Evolutionary conservation across 1,140 invertebrate species (phyloP).

Genomic region (Rhopalosiphum maidis): DNA sequence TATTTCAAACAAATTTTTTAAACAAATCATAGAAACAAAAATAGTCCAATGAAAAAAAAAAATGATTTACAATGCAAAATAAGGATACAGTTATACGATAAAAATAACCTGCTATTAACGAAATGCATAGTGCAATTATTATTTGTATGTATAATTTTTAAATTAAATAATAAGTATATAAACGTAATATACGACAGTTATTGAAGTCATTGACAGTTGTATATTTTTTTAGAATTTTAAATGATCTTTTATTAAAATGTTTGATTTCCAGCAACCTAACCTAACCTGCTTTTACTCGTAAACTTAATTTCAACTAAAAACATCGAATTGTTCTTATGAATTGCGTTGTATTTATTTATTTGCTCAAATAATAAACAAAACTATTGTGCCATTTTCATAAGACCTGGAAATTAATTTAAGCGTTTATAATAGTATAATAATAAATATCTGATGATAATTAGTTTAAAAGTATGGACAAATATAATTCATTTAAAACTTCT

Average conservation of each 20-base stretch:
- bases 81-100: background rate
- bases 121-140: too few species aligned
- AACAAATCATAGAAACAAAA: background rate
- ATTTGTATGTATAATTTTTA: too few species aligned
- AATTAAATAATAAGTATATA: too few species aligned
- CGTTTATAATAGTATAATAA: background rate
- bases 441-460: background rate
- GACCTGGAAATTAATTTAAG: background rate
- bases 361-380: background rate
- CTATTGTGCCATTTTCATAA: background rate
- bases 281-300: background rate
- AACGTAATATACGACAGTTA: background rate
- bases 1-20: too few species aligned
- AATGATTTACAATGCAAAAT: background rate
- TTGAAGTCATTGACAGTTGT: background rate
- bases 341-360: background rate
- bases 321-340: background rate
- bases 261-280: too few species aligned
- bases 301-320: background rate
- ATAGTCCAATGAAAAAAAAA: too few species aligned
- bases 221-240: background rate
- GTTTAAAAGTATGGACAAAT: background rate
- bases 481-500: background rate
- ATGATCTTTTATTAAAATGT: background rate
- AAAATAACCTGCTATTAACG: too few species aligned